Conservation (phyloP, 2,113 vertebrate species). For the Callopanchax toddi region DNA sequence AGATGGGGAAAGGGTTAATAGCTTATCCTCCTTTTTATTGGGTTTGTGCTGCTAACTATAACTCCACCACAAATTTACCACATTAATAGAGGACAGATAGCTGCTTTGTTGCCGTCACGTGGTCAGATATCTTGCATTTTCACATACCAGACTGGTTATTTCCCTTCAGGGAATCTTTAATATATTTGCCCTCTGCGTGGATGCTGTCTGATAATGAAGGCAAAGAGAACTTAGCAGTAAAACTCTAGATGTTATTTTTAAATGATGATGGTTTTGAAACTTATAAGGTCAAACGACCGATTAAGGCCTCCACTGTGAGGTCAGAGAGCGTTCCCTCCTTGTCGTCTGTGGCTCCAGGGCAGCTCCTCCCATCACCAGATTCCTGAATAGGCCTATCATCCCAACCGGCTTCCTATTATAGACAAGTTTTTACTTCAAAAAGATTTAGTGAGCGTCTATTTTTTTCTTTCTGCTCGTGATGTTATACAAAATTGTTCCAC, state of each 20-base stretch:
- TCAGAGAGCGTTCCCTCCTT: conserved; percentile 46
- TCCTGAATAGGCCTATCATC: conserved; percentile 23
- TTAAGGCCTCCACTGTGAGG: conserved; percentile 33
- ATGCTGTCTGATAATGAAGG: conserved; percentile 8
- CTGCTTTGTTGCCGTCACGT: conserved; percentile 30
- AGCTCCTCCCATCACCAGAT: conserved; percentile 38
- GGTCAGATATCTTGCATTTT: conserved; percentile 32
- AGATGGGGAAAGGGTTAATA: conserved; percentile 14
- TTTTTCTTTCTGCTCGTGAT: conserved; percentile 10
- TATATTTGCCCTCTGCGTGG: neutral
- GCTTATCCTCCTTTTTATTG: conserved; percentile 16
- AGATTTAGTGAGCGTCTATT: neutral
- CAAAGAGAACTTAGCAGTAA: conserved; percentile 6
- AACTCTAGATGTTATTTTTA: conserved; percentile 44
- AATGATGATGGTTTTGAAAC: conserved; percentile 44
- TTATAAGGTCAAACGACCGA: conserved; percentile 39
- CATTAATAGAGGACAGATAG: conserved; percentile 23
- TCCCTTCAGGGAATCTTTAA: conserved; percentile 21
- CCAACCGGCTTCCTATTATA: conserved; percentile 5
- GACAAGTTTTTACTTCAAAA: conserved; percentile 42
- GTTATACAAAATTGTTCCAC: conserved; percentile 14
- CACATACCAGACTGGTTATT: conserved; percentile 18
- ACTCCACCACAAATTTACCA: conserved; percentile 14
- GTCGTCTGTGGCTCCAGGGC: conserved; percentile 33
- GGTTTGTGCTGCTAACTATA: conserved; percentile 12